phyloP scores from a whole-genome alignment of 2,888 invertebrate genomes.

The Lithosia quadra region DNA sequence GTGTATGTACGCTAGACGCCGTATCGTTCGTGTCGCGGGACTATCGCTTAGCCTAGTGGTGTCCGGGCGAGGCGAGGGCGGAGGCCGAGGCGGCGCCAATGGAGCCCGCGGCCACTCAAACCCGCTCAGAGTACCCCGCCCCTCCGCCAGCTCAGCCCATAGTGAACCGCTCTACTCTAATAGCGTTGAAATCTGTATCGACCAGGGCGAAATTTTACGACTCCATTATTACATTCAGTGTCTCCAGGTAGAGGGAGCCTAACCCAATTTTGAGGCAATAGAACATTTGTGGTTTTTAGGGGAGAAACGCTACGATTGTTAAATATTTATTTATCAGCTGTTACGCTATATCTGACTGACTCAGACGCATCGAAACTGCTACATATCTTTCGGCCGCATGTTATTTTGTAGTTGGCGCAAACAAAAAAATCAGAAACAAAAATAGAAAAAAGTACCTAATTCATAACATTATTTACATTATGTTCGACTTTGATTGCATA shows the following conservation, averaged over 20 bases:
- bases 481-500: no score
- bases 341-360: not conserved
- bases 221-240: slow-evolving; percentile 1
- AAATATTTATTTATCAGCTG: not conserved
- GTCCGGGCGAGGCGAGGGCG: slow-evolving; percentile 12
- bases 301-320: not conserved
- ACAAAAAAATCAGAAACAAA: slow-evolving; percentile 2
- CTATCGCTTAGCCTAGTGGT: slow-evolving; percentile 41
- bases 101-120: slow-evolving; percentile 75
- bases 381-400: slow-evolving; percentile 1
- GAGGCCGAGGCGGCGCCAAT: slow-evolving; percentile 76
- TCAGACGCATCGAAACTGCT: not conserved
- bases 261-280: not conserved
- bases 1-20: slow-evolving; percentile 20
- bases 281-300: not conserved
- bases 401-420: not conserved
- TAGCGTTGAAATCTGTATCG: slow-evolving; percentile 4
- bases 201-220: slow-evolving; percentile 6
- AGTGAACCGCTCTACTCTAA: slow-evolving; percentile 40
- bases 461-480: no score
- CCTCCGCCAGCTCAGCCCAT: slow-evolving; percentile 59
- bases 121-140: no score
- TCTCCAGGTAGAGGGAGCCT: not conserved
- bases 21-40: slow-evolving; percentile 48
- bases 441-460: not conserved